Evolutionary conservation across 2,797 vertebrate genomes (phyloP), one percentile per base, ranked within the genome.

Genomic region (Gambusia yucatana): DNA sequence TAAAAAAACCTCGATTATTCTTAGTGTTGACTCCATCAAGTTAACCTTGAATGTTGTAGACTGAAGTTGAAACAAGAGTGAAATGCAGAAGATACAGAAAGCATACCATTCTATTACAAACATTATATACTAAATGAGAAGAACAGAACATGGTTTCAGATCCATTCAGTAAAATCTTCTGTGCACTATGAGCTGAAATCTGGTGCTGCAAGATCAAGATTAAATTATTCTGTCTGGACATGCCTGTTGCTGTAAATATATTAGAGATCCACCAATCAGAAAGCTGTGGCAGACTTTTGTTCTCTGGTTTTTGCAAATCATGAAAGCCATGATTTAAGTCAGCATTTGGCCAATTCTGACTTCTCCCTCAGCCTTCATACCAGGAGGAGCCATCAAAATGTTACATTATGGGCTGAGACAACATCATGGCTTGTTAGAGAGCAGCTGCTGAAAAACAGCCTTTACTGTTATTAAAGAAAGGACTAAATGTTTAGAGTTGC

Each of bases 151-250:
- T 36, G 10, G 41, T 84, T 78, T 67, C 63, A 79, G 25, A 36
- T 3, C 14, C 41, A 77, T 81, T 63, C 79, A 76, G 69, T 67
- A 74, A 36, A 82, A 52, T 48, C 72, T 63, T 82, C 73, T 72
- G 80, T 25, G 28, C 14, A 77, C 39, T 73, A 75, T 44, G 48
- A 59, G 63, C 6, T 72, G 73, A 57, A 63, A 22, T 81, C 46
- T 78, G 75, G 33, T 89, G 88, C 89, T 91, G 82, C 28, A 78
- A 78, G 72, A 87, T 69, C 50, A 91, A 89, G 65, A 77, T 70
- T 74, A 22, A 22, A 72, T 87, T 87, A 87, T 76, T 85, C 39
- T 75, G 39, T 78, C 80, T 46, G 39, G 28, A 83, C 78, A 90
- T 84, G 85, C 82, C 69, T 76, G 14, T 17, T 55, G 63, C 14